These are phyloP conservation scores for Steinernema khuongi DNA, from an alignment of 1,140 invertebrate species.

Conservation along the genomic window DNA sequence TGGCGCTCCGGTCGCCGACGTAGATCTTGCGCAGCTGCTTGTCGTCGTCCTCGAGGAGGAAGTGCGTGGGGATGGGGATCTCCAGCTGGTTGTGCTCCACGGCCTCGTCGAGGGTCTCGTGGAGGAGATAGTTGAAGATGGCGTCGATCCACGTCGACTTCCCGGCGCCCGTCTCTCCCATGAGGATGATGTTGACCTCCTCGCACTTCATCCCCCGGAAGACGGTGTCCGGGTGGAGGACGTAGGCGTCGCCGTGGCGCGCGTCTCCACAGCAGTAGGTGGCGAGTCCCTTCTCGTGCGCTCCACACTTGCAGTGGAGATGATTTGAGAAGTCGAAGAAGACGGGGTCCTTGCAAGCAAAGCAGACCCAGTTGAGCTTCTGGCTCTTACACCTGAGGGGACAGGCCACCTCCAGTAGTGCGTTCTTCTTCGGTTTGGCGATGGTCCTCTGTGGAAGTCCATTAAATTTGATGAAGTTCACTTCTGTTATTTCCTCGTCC, in stretches of 20 bases:
- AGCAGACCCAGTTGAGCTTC: not conserved
- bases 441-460: not conserved
- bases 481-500: not conserved
- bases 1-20: no score
- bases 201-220: no score
- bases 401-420: not conserved
- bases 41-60: no score
- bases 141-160: no score
- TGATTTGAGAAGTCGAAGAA: not conserved
- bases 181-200: no score
- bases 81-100: no score
- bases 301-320: not conserved
- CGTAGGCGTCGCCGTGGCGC: not conserved
- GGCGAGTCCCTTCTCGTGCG: not conserved
- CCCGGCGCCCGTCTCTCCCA: no score
- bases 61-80: no score
- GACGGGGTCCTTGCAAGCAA: not conserved
- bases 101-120: no score
- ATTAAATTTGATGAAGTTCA: not conserved
- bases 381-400: not conserved
- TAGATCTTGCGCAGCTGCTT: no score
- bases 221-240: not conserved
- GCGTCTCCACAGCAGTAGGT: not conserved
- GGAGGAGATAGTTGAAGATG: no score
- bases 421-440: not conserved